Conservation (phyloP, 2,888 invertebrate genomes). For the Ceraclea dissimilis region DNA sequence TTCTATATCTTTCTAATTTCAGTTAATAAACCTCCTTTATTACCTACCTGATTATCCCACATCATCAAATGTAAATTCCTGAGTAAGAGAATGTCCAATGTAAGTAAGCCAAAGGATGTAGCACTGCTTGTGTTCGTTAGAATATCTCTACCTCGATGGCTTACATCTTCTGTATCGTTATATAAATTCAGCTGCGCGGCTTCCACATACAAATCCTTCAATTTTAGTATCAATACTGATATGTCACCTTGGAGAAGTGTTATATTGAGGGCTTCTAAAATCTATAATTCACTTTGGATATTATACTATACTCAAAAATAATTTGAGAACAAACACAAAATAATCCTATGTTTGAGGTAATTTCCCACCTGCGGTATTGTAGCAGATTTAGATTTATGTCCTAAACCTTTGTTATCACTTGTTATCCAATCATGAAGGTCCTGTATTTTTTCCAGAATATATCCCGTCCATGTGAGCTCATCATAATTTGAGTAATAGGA, state of each 20-base stretch:
- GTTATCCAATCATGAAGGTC: conserved; percentile 48
- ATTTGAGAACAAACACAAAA: not conserved
- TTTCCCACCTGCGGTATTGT: conserved; percentile 20
- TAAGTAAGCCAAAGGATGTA: conserved; percentile 49
- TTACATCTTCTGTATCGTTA: conserved; percentile 28
- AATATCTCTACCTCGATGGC: conserved; percentile 31
- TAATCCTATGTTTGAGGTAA: not conserved
- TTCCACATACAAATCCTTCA: conserved; percentile 47
- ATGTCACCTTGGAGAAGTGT: conserved; percentile 46
- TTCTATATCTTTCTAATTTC: no score
- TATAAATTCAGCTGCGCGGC: conserved; percentile 34
- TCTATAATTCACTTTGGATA: conserved; percentile 24
- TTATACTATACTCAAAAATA: not conserved
- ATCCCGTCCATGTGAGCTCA: conserved; percentile 43
- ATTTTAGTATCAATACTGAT: conserved; percentile 41
- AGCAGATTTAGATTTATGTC: conserved; percentile 13
- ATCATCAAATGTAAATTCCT: conserved; percentile 52
- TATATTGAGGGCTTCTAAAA: conserved; percentile 46
- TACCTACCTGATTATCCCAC: conserved; percentile 46
- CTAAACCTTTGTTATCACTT: conserved; percentile 33
- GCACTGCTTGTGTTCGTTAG: conserved; percentile 43
- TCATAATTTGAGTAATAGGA: conserved; percentile 40
- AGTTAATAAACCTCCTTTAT: no score
- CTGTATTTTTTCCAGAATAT: conserved; percentile 45
- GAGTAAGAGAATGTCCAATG: conserved; percentile 49